Evolutionary conservation across 2,888 invertebrate species (phyloP), one percentile per base, ranked within the genome.

Genomic region (Phaonia tiefii): DNA sequence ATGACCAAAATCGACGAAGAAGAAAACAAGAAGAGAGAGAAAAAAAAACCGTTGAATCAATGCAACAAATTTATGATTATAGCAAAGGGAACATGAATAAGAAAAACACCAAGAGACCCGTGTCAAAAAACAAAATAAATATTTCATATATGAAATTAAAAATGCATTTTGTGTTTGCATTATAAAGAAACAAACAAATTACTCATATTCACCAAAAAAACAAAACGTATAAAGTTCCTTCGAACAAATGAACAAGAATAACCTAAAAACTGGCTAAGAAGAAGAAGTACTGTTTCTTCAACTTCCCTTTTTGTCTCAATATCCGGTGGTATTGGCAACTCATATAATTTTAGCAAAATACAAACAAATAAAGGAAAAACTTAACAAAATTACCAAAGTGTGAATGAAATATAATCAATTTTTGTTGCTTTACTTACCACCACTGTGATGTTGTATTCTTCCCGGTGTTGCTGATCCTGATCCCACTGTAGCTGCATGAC

Each of bases 361-460:
- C 31, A 5, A 31, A 31, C 31, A 31, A n/a, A n/a, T n/a, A n/a
- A n/a, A n/a, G n/a, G n/a, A n/a, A n/a, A n/a, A n/a, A n/a, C n/a
- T n/a, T n/a, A n/a, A 58, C 22, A 54, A 8, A 58, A 15, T 15
- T n/a, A 11, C 20, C 37, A 58, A 58, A 15, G 31, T 58, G 31
- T 58, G 26, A 46, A 49, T 65, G 13, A 44, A 42, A 51, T 31
- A 31, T 31, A 8, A 31, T 31, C 31, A 31, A n/a, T n/a, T n/a
- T n/a, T 31, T 31, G 31, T 5, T 26, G 51, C 60, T 13, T 17
- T 58, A 81, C 88, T 88, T 86, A 88, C 89, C 89, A 73, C 77
- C 89, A 75, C 79, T 89, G 84, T 87, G 89, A 84, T 86, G 88
- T 85, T 86, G 85, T 84, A 31, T 31, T 31, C 31, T 31, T 31